Base-by-base conservation (phyloP, 2,113 vertebrate species). In the Phaethornis superciliosus region DNA sequence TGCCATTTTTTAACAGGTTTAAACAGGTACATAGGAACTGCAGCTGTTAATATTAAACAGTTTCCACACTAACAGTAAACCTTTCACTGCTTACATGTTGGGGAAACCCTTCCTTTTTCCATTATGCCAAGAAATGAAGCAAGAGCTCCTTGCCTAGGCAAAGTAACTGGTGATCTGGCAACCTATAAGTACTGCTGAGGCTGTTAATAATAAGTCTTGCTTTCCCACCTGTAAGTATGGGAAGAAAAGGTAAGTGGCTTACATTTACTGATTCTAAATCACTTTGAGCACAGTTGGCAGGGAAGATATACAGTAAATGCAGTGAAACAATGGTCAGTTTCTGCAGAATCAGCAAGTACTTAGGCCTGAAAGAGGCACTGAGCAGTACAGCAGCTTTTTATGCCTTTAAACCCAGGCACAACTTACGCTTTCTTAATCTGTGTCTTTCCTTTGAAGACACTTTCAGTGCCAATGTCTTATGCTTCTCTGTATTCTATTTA, bases 221-320 rank as follows among this genome's bases (percentile, higher is more conserved):
- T 77, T 78, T 56, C 70, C 33, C 19, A 79, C 10, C 32, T 40
- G 4, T 12, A 55, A 69, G 13, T 56, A 26, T 2, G 19, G 42
- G 47, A 17, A 55, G 47, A 80, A 85, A 65, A 33, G 8, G 2
- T 16, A 10, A 42, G 7, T 24, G 35, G 20, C 51, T 85, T 85
- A 59, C 4, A 6, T 33, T 74, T 74, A 80, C 42, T 62, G 21
- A 22, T 42, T 69, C 47, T 74, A 16, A 74, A 84, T 40, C 49
- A 70, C 17, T 59, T 62, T 8, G 28, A 81, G 37, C 47, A 47
- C 21, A 83, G 51, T 1, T 67, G 42, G 42, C 33, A 67, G 18
- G 5, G 46, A 77, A 51, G 17, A 32, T 32, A 18, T 0, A 0
- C 46, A 40, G 21, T 52, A 62, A 42, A 46, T 4, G 14, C 6